Percentiles rank a stretch among this genome's conserved stretches.
These are phyloP conservation scores for Astur gentilis DNA, from an alignment of 2,113 vertebrate species.

Conservation along the genomic window DNA sequence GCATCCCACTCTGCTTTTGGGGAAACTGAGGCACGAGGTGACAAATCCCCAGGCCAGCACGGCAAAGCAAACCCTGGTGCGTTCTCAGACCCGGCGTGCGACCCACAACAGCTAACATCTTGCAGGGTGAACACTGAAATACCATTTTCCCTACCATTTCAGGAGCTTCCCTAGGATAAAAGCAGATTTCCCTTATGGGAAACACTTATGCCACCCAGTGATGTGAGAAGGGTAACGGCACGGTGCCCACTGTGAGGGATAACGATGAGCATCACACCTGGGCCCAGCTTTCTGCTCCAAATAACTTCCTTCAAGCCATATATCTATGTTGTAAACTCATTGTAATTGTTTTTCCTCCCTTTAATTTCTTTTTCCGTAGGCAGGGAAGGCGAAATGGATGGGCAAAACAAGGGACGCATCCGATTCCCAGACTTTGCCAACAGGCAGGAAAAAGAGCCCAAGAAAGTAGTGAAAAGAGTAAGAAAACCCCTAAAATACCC, in stretches of 20 bases:
- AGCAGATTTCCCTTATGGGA: background rate
- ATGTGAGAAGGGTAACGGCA: background rate
- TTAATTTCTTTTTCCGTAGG: background rate
- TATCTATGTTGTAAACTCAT: background rate
- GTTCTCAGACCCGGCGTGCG: fast-evolving
- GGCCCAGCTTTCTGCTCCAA: background rate
- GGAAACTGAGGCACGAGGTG: background rate
- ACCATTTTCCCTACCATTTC: background rate
- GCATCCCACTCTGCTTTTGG: fast-evolving
- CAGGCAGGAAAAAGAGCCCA: background rate
- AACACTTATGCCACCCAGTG: background rate
- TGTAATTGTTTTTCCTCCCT: background rate
- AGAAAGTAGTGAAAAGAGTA: background rate
- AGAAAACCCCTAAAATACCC: background rate
- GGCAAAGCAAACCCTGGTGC: background rate
- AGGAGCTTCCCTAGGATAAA: background rate
- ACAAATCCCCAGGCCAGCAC: background rate
- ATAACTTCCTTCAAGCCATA: background rate
- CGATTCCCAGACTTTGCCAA: background rate
- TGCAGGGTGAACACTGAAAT: background rate
- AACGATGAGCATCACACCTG: fast-evolving
- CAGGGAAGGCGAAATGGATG: background rate
- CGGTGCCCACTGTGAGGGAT: background rate
- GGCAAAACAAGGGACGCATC: background rate
- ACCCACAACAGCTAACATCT: background rate